Conservation (phyloP, 2,113 vertebrate genomes). For the Todiramphus chloris region DNA sequence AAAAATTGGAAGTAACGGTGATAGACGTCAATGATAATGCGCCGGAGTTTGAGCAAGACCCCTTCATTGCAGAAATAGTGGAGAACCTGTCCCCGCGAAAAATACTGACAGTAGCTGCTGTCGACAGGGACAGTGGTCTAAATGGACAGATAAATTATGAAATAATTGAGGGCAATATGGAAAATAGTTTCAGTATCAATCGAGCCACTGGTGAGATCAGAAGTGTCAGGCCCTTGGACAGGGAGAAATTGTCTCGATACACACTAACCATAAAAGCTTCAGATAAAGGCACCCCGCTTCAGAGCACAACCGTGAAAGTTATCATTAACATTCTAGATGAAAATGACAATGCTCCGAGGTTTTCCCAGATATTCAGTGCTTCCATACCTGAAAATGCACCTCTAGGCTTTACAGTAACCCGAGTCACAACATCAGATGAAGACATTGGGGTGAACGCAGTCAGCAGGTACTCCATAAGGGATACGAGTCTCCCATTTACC, state of each 20-base stretch:
- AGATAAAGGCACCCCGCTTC: constrained; percentile 84
- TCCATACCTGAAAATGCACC: constrained; percentile 92
- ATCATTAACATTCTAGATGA: constrained; percentile 89
- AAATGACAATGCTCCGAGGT: constrained; percentile 94
- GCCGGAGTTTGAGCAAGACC: constrained; percentile 87
- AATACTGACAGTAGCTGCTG: constrained; percentile 84
- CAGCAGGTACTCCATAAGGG: constrained; percentile 90
- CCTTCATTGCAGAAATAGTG: constrained; percentile 85
- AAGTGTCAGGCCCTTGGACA: constrained; percentile 87
- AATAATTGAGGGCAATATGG: constrained; percentile 87
- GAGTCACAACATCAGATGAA: constrained; percentile 94
- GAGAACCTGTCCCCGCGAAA: constrained; percentile 90
- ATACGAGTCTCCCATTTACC: constrained; percentile 86
- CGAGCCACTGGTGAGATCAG: constrained; percentile 90
- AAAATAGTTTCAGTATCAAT: constrained; percentile 89
- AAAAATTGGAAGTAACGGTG: constrained; percentile 86
- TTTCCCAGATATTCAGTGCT: constrained; percentile 96
- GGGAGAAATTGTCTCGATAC: constrained; percentile 86
- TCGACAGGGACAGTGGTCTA: constrained; percentile 88
- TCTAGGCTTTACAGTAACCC: constrained; percentile 88
- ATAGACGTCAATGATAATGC: constrained; percentile 93
- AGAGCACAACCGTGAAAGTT: constrained; percentile 83
- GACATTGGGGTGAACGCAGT: constrained; percentile 88
- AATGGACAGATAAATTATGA: constrained; percentile 91
- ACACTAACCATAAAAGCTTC: constrained; percentile 85